These are phyloP conservation scores for Malurus melanocephalus DNA, from an alignment of 2,113 vertebrate genomes.

Conservation along the genomic window DNA sequence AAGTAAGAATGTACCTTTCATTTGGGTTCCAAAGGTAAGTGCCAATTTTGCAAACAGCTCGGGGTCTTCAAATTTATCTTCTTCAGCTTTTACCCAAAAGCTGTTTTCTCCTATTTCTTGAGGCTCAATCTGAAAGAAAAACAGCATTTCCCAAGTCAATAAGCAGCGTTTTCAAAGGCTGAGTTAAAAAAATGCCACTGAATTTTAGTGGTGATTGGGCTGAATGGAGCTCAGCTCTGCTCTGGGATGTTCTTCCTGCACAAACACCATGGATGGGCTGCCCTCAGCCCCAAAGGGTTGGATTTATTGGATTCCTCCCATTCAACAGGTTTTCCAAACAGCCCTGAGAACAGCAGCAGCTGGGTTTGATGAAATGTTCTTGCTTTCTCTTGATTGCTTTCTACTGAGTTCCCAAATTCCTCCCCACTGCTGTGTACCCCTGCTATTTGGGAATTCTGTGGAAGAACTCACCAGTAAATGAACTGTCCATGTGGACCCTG, in stretches of 20 bases:
- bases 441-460: fast-evolving
- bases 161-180: background rate
- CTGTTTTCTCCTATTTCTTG: constrained; percentile 93
- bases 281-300: background rate
- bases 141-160: background rate
- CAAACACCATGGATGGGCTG: background rate
- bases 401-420: background rate
- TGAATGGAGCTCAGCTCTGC: fast-evolving
- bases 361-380: fast-evolving
- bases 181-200: background rate
- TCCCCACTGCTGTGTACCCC: background rate
- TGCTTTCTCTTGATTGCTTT: background rate
- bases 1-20: constrained; percentile 82
- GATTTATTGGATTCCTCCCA: fast-evolving
- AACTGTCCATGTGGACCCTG: background rate
- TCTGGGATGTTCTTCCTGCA: background rate
- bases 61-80: constrained; percentile 90
- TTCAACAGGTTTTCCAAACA: background rate
- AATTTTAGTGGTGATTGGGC: fast-evolving
- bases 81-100: constrained; percentile 96
- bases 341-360: background rate
- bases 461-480: background rate
- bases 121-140: constrained; percentile 90
- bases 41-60: constrained; percentile 91
- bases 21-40: constrained; percentile 88